These are phyloP conservation scores for Drosophila repleta DNA, from an alignment of 1,140 invertebrate species.

Conservation along the genomic window DNA sequence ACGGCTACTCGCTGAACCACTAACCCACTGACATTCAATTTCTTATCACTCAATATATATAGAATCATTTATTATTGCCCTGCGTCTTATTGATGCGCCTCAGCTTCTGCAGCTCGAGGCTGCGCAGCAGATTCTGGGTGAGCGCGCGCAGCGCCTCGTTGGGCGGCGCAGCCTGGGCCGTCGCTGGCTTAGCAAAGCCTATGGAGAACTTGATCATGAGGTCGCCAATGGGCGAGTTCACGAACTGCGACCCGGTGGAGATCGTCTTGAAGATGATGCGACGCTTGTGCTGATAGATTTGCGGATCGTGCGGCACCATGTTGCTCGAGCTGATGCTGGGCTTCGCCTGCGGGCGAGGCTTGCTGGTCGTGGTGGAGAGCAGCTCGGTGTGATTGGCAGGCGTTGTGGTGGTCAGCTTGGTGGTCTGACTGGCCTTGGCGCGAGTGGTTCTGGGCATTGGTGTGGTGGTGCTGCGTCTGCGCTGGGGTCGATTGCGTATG, in stretches of 20 bases:
- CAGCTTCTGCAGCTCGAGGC: slow-evolving; percentile 55
- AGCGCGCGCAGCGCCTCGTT: slow-evolving; percentile 53
- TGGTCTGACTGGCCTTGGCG: neutral
- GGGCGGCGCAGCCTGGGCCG: slow-evolving; percentile 4
- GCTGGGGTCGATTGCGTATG: slow-evolving; percentile 33
- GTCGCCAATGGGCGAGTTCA: slow-evolving; percentile 74
- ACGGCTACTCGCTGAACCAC: too few species aligned
- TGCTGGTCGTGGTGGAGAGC: slow-evolving; percentile 7
- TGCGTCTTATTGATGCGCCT: slow-evolving; percentile 51
- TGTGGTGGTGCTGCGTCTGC: slow-evolving; percentile 47
- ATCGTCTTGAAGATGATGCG: slow-evolving; percentile 76
- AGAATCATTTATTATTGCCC: slow-evolving; percentile 32
- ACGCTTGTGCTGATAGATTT: slow-evolving; percentile 70
- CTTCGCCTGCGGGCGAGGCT: slow-evolving; percentile 16
- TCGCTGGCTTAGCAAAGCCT: slow-evolving; percentile 63
- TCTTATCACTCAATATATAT: too few species aligned
- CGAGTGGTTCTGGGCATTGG: slow-evolving; percentile 50
- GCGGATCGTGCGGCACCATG: slow-evolving; percentile 44
- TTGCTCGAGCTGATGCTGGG: slow-evolving; percentile 18
- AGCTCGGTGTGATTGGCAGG: slow-evolving; percentile 28
- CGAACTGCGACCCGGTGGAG: slow-evolving; percentile 72
- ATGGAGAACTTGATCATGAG: slow-evolving; percentile 80
- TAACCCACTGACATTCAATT: neutral
- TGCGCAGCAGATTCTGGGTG: slow-evolving; percentile 57
- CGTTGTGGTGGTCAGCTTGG: slow-evolving; percentile 15